Percentiles rank a stretch among this genome's conserved stretches.
Evolutionary conservation across 2,797 vertebrate species (phyloP).

Genomic region (Micropoecilia bifurca): DNA sequence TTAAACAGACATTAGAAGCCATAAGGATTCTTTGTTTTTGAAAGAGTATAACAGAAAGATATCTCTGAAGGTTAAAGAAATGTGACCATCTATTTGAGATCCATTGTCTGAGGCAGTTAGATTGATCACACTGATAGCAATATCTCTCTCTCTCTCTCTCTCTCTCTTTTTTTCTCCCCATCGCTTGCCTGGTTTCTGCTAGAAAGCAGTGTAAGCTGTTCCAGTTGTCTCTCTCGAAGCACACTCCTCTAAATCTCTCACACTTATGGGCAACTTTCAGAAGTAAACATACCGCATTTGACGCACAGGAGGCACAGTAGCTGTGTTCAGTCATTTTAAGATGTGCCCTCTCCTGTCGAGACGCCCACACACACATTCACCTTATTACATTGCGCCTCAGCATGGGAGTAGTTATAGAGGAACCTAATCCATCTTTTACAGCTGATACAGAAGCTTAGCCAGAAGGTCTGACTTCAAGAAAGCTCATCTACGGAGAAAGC

Average conservation of each 20-base stretch:
- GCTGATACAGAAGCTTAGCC: constrained; percentile 62
- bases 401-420: constrained; percentile 55
- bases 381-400: constrained; percentile 55
- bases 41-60: neutral
- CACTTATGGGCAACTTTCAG: constrained; percentile 44
- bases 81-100: constrained; percentile 54
- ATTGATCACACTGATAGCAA: constrained; percentile 69
- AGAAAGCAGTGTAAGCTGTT: constrained; percentile 52
- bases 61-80: constrained; percentile 45
- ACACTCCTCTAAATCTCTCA: constrained; percentile 54
- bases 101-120: constrained; percentile 52
- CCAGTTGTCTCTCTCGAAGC: constrained; percentile 61
- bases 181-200: constrained; percentile 58
- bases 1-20: constrained; percentile 23
- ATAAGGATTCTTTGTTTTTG: constrained; percentile 18
- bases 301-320: constrained; percentile 30
- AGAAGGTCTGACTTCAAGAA: constrained; percentile 52
- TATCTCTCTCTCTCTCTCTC: constrained; percentile 15
- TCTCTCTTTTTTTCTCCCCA: constrained; percentile 23
- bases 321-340: constrained; percentile 43
- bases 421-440: constrained; percentile 70
- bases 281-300: constrained; percentile 50
- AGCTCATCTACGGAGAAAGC: constrained; percentile 57
- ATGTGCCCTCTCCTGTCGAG: constrained; percentile 20
- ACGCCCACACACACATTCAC: constrained; percentile 32